Percentiles rank a stretch among this genome's conserved stretches.
Evolutionary conservation across 2,113 vertebrate genomes (phyloP).

Genomic region (Actinemys pallida): DNA sequence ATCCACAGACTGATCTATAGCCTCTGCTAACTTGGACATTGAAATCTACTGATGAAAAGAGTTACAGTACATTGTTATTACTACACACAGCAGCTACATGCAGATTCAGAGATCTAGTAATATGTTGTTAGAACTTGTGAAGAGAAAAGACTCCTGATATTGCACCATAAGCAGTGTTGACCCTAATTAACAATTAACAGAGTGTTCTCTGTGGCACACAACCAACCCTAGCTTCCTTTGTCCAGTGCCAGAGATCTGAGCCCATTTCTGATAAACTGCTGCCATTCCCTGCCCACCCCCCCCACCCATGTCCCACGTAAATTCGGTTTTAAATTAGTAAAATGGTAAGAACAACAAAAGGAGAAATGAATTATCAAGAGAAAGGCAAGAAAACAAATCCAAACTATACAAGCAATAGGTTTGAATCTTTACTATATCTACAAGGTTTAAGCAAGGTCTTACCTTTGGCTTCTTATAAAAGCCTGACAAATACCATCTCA

Average conservation of each 20-base stretch:
- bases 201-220: neutral
- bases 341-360: neutral
- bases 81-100: neutral
- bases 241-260: neutral
- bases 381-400: neutral
- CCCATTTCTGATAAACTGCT: neutral
- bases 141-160: neutral
- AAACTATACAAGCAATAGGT: neutral
- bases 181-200: neutral
- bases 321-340: neutral
- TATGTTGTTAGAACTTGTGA: neutral
- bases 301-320: neutral
- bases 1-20: neutral
- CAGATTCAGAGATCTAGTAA: neutral
- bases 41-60: neutral
- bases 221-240: neutral
- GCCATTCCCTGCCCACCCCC: neutral
- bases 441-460: constrained; percentile 31
- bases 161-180: neutral
- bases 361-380: neutral
- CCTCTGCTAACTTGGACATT: neutral
- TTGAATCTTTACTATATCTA: neutral
- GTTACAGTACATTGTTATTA: neutral
- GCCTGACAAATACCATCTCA: constrained; percentile 94
- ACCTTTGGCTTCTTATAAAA: constrained; percentile 99